Conservation (phyloP, 2,888 invertebrate genomes). For the Ennomos fuscantarius region DNA sequence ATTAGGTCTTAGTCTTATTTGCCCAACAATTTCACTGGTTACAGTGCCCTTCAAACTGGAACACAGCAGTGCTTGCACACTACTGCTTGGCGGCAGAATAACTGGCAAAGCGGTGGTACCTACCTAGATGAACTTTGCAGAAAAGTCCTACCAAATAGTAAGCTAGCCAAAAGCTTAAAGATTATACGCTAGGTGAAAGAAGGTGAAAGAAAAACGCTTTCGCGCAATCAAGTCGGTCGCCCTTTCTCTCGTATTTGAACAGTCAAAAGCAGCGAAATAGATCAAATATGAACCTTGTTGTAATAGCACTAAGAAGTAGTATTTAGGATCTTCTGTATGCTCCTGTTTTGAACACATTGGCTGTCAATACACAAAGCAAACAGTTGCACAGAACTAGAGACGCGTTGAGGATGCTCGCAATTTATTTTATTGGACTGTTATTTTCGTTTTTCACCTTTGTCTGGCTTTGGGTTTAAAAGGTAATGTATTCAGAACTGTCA, state of each 20-base stretch:
- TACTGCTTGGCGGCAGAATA: too few species aligned
- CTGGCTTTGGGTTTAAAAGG: neutral
- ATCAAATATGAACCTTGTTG: conserved; percentile 26
- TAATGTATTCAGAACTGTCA: too few species aligned
- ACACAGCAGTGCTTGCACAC: too few species aligned
- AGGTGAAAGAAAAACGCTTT: conserved; percentile 56
- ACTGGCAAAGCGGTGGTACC: too few species aligned
- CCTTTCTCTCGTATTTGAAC: conserved; percentile 43
- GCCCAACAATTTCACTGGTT: too few species aligned
- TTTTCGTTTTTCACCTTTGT: conserved; percentile 50
- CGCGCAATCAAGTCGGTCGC: conserved; percentile 69
- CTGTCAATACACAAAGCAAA: conserved; percentile 76
- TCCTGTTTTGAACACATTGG: conserved; percentile 63
- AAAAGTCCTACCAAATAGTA: too few species aligned
- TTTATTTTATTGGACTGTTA: conserved; percentile 58
- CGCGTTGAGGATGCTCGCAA: conserved; percentile 50
- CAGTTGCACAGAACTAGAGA: conserved; percentile 59
- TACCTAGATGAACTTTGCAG: too few species aligned
- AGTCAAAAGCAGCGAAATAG: conserved; percentile 15
- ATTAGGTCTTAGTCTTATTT: too few species aligned
- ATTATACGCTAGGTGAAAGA: conserved; percentile 50
- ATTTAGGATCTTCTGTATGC: conserved; percentile 60
- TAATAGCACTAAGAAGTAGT: conserved; percentile 38
- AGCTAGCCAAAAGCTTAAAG: conserved; percentile 70
- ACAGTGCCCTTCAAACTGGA: too few species aligned